Evolutionary conservation across 2,113 vertebrate species (phyloP), one percentile per base, ranked within the genome.

Genomic region (Silurus asotus): DNA sequence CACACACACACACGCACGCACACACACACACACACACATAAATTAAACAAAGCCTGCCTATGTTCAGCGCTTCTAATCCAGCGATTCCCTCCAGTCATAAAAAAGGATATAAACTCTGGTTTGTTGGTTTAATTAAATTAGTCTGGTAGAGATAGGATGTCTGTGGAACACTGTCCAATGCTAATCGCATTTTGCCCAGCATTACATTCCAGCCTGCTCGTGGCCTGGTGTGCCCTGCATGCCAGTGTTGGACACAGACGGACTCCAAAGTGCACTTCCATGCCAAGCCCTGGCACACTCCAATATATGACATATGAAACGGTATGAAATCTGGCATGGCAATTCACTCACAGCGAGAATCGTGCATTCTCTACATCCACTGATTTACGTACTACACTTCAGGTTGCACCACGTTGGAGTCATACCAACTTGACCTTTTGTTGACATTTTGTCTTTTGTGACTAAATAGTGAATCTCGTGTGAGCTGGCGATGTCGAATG

Each of bases 61-160:
- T 79, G 72, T 20, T 85, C 78, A 62, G 69, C 81, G 85, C 85
- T 83, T 88, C 87, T 78, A 86, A 79, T 51, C 45, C 82, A 70
- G 79, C 56, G 48, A 85, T 74, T 87, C 79, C 82, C 87, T 83
- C 74, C 55, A 87, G 82, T 89, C 78, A 83, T 89, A 82, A 89
- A 89, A 84, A 83, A 75, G 53, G 65, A 88, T 83, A 88, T 87
- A 87, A 89, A 91, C 86, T 88, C 85, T 87, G 67, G 88, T 88
- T 91, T 89, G 83, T 84, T 84, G 85, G 59, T 83, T 84, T 85
- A 91, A 91, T 91, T 86, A 79, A 89, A 89, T 91, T 90, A 89
- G 87, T 86, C 89, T 83, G 82, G 86, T 89, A 81, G 87, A 89
- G 84, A 69, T 81, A 89, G 87, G 89, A 87, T 88, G 87, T 87